Percentiles rank a stretch among this genome's conserved stretches.
Evolutionary conservation across 1,140 invertebrate genomes (phyloP).

Genomic region (Globodera ellingtonae): DNA sequence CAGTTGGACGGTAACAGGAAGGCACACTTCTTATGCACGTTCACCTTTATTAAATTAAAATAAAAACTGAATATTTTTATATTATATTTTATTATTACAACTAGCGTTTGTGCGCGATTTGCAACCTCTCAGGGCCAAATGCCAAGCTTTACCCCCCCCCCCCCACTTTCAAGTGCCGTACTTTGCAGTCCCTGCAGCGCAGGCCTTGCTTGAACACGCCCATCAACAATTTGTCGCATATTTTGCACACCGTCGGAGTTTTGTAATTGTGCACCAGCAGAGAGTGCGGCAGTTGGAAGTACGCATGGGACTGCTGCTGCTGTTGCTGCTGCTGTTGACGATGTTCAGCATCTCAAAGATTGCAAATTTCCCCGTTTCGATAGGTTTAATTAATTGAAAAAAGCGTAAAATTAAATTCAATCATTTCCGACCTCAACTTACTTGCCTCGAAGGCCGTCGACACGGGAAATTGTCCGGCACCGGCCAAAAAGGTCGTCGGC

Average conservation of each 20-base stretch:
- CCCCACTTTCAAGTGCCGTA: no score
- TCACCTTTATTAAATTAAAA: slow-evolving; percentile 54
- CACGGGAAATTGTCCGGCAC: slow-evolving; percentile 19
- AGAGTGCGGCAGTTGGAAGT: slow-evolving; percentile 58
- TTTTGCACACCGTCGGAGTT: slow-evolving; percentile 64
- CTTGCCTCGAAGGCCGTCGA: not conserved
- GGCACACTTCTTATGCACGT: slow-evolving; percentile 65
- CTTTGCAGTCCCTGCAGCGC: slow-evolving; percentile 62
- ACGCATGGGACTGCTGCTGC: slow-evolving; percentile 12
- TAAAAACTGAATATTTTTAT: no score
- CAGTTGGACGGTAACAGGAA: slow-evolving; percentile 52
- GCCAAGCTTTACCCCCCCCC: no score
- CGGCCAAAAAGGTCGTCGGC: slow-evolving; percentile 21
- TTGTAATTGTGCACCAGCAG: slow-evolving; percentile 62
- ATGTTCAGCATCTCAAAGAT: not conserved
- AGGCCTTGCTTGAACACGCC: slow-evolving; percentile 63
- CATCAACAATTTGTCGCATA: slow-evolving; percentile 63
- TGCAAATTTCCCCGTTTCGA: no score
- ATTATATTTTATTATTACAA: no score
- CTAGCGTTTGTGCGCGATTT: no score
- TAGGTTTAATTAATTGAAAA: slow-evolving; percentile 5
- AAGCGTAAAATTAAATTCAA: no score
- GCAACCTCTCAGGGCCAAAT: no score
- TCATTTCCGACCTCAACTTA: not conserved
- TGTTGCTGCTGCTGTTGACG: not conserved